phyloP scores from a whole-genome alignment of 2,113 vertebrate species.

The Dasyurus viverrinus region DNA sequence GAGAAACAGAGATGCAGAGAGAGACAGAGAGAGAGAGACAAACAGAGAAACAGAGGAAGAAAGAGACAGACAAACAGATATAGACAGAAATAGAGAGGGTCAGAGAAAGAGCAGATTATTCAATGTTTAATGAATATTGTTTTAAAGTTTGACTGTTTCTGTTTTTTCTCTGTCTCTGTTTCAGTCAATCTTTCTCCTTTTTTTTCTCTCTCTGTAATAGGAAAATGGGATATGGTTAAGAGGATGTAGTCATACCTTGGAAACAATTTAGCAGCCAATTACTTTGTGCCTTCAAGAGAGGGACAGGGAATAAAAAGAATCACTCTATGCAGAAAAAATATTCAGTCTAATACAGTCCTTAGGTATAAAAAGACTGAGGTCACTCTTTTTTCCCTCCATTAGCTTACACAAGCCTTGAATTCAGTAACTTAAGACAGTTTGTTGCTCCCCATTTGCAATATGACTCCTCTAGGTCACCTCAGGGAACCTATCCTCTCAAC shows the following conservation, averaged over 20 bases:
- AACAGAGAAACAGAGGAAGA: too few relatives aligned
- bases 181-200: neutral
- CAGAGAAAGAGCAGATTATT: neutral
- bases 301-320: neutral
- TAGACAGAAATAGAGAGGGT: too few relatives aligned
- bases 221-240: neutral
- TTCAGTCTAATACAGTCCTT: neutral
- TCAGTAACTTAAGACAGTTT: neutral
- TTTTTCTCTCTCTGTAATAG: neutral
- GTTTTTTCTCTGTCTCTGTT: neutral
- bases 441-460: neutral
- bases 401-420: neutral
- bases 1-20: too few relatives aligned
- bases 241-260: neutral
- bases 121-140: neutral
- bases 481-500: neutral
- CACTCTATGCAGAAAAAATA: constrained; percentile 9
- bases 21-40: too few relatives aligned
- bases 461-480: neutral
- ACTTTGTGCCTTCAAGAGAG: neutral
- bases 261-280: neutral
- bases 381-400: neutral
- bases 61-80: too few relatives aligned
- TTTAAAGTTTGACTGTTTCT: neutral
- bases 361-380: neutral